Evolutionary conservation across 1,140 invertebrate species (phyloP), one percentile per base, ranked within the genome.

Genomic region (Zeugodacus cucurbitae): DNA sequence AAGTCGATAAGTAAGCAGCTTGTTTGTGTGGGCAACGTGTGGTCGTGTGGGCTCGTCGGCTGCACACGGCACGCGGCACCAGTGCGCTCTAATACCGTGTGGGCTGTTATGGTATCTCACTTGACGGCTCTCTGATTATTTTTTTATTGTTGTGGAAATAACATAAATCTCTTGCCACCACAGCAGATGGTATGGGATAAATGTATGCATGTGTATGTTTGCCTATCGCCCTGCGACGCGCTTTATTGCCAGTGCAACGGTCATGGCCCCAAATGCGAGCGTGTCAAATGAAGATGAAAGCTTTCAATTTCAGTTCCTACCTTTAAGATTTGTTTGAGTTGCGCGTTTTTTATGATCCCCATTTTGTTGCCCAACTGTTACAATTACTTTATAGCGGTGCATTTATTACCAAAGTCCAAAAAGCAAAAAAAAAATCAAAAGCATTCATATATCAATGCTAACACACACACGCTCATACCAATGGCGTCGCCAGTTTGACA

Each of bases 241-340:
- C 59, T 3, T 3, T 29, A 29, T 62, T 62, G 59, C n/a, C 7
- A 29, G 59, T 29, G 7, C 32, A 37, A 34, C 74, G 34, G 37
- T 29, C 20, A 22, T 29, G 37, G n/a, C 41, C 20, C 37, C 22
- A 20, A 82, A n/a, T 20, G 34, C 41, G 74, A 48, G 37, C 74
- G 41, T 82, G n/a, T 41, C 74, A 82, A 82, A 82, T 82, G 74
- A 82, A 82, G 74, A 82, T 82, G 74, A 82, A 82, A 82, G 74
- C 74, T 82, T 82, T 82, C 74, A 44, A 82, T 82, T 82, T 82
- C 22, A 48, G 44, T 82, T 82, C 48, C n/a, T 82, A 26, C 22
- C 37, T 82, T 54, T 82, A 7, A 41, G 10, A n/a, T 82, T 82
- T 48, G 17, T 74, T 29, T 57, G 3, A 17, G 11, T 57, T 57